Evolutionary conservation across 2,888 invertebrate species (phyloP), one percentile per base, ranked within the genome.

Genomic region (Latrodectus elegans): DNA sequence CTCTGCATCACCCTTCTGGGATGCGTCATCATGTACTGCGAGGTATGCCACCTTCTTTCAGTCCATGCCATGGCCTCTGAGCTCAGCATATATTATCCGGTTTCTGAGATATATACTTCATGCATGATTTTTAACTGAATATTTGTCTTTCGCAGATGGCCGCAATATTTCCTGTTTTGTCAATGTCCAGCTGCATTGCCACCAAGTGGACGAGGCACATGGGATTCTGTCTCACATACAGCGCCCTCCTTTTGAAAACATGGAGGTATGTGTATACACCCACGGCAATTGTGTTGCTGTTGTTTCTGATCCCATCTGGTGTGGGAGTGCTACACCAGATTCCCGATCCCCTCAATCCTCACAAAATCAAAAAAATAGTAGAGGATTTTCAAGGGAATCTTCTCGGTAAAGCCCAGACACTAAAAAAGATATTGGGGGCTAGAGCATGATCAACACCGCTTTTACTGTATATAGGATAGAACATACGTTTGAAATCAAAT

Each of bases 181-280:
- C 96, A 91, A 94, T 94, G 91, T 95, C 95, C 90, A 95, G 96
- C 60, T 98, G 98, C 92, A 95, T 97, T 90, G 95, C 96, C 11
- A 96, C 97, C 11, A 97, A 97, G 92, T 97, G 97, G 97, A 96
- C 96, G 0, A 94, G 97, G 8, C 97, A 98, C 93, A 94, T 97
- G 93, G 98, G 98, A 55, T 98, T 98, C 92, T 96, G 96, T 91
- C 95, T 98, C 88, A 97, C 97, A 1, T 98, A 97, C 92, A 97
- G 97, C 12, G 97, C 97, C 11, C 93, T 98, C 70, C 94, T 98
- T 6, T 96, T 98, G 95, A 98, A 98, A 93, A 97, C 97, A 14
- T 97, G 97, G 97, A 95, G 97, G 97, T 96, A 92, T 53, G 52
- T 17, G 15, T 38, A 38, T 6, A 38, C 6, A 38, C 38, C 38